Percentiles rank a stretch among this genome's conserved stretches.
phyloP scores from a whole-genome alignment of 2,888 invertebrate genomes.

The Hydropsyche betteni region DNA sequence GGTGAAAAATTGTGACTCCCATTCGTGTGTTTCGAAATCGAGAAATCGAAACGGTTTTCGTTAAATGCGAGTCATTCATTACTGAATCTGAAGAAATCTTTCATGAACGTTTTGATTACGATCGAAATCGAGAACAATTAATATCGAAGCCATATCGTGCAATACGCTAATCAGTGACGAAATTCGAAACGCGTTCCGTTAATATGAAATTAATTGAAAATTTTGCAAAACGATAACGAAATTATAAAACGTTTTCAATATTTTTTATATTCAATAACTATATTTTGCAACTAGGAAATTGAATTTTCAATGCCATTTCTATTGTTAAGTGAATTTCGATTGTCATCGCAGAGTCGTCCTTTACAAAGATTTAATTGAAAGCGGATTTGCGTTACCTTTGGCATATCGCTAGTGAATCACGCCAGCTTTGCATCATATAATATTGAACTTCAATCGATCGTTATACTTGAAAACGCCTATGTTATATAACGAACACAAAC shows the following conservation, averaged over 20 bases:
- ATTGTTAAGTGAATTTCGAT: background rate
- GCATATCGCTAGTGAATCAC: background rate
- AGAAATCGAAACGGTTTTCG: background rate
- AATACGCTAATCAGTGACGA: too few species aligned
- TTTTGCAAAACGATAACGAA: too few species aligned
- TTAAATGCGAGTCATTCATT: background rate
- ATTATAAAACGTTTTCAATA: too few species aligned
- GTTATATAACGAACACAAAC: background rate
- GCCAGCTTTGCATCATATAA: background rate
- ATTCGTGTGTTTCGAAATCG: conserved; percentile 3
- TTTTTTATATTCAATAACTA: background rate
- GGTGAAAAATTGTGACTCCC: conserved; percentile 10
- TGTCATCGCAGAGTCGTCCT: background rate
- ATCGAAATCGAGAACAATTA: conserved; percentile 5
- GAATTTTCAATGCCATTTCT: conserved; percentile 7
- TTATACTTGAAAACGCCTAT: background rate
- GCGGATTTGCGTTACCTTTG: conserved; percentile 19
- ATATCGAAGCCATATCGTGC: background rate
- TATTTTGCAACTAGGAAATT: conserved; percentile 1
- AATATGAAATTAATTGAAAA: too few species aligned
- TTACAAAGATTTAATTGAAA: conserved; percentile 4
- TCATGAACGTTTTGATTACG: background rate
- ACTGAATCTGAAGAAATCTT: conserved; percentile 18
- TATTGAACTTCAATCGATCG: conserved; percentile 21
- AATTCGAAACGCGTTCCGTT: too few species aligned